Percentiles rank a stretch among this genome's conserved stretches.
Evolutionary conservation across 2,888 invertebrate species (phyloP).

Genomic region (Hedychridium roseum): DNA sequence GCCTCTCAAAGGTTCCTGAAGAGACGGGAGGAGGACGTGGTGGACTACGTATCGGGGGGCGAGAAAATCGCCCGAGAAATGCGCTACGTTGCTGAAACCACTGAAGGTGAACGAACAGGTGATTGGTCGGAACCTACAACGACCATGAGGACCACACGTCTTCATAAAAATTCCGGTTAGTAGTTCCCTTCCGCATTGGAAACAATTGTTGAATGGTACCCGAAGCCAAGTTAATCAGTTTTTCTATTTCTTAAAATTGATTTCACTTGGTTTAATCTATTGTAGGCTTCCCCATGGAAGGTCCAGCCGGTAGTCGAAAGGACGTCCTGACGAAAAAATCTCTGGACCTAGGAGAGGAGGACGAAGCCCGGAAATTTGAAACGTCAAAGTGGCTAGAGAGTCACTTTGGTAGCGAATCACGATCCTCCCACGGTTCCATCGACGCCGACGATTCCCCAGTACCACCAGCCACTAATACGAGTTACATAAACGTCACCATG

Average conservation of each 20-base stretch:
- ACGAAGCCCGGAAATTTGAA: conserved; percentile 87
- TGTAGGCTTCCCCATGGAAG: conserved; percentile 51
- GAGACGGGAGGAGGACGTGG: conserved; percentile 81
- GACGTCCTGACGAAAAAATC: conserved; percentile 84
- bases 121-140: conserved; percentile 57
- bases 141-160: conserved; percentile 48
- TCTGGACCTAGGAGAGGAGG: conserved; percentile 85
- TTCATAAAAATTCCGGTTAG: conserved; percentile 46
- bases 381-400: conserved; percentile 91
- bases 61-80: conserved; percentile 82
- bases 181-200: too few species aligned
- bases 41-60: conserved; percentile 85
- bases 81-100: conserved; percentile 82
- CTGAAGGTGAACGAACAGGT: conserved; percentile 77
- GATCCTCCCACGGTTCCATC: conserved; percentile 77
- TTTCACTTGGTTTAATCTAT: neutral
- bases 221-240: too few species aligned
- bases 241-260: too few species aligned
- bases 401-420: conserved; percentile 88
- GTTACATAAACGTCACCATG: conserved; percentile 80
- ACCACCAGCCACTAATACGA: conserved; percentile 70
- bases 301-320: conserved; percentile 71
- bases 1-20: conserved; percentile 72
- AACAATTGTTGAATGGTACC: too few species aligned
- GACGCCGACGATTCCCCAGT: conserved; percentile 71